Percentiles rank a stretch among this genome's conserved stretches.
Evolutionary conservation across 2,797 vertebrate species (phyloP).

Genomic region (Dendrocincla tyrannina): DNA sequence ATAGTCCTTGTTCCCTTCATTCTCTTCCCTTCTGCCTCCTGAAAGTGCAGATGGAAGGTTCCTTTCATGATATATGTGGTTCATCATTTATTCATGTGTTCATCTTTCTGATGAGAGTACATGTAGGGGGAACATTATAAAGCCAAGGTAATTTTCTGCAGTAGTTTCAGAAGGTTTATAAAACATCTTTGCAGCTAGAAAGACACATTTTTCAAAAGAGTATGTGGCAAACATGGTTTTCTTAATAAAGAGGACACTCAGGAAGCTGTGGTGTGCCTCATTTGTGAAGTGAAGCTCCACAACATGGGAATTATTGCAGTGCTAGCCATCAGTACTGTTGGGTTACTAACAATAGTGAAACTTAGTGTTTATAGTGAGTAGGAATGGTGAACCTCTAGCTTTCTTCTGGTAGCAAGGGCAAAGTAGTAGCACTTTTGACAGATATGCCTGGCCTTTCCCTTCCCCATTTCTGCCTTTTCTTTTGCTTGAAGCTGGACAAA

Average conservation of each 20-base stretch:
- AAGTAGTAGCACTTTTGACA: not conserved
- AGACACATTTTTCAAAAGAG: slow-evolving; percentile 18
- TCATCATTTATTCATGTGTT: slow-evolving; percentile 57
- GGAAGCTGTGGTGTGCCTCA: not conserved
- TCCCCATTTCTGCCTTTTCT: not conserved
- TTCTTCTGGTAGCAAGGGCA: not conserved
- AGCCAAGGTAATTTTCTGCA: slow-evolving; percentile 58
- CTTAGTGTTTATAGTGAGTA: not conserved
- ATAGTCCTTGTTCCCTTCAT: not conserved
- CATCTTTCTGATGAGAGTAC: slow-evolving; percentile 50
- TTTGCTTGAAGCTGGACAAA: not conserved
- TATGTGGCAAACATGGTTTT: not conserved
- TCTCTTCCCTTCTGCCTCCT: not conserved
- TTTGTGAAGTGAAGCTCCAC: not conserved
- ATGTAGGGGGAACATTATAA: slow-evolving; percentile 50
- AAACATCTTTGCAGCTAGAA: slow-evolving; percentile 44
- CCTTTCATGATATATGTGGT: not conserved
- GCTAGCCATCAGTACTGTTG: not conserved
- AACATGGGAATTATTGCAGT: not conserved
- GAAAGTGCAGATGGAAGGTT: slow-evolving; percentile 60
- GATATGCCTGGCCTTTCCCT: not conserved
- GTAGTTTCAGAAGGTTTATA: slow-evolving; percentile 52
- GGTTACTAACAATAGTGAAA: not conserved
- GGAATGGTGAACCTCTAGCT: not conserved
- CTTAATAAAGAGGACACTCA: slow-evolving; percentile 24